Evolutionary conservation across 2,888 invertebrate genomes (phyloP).

Genomic region (Chaitophorus viminalis): DNA sequence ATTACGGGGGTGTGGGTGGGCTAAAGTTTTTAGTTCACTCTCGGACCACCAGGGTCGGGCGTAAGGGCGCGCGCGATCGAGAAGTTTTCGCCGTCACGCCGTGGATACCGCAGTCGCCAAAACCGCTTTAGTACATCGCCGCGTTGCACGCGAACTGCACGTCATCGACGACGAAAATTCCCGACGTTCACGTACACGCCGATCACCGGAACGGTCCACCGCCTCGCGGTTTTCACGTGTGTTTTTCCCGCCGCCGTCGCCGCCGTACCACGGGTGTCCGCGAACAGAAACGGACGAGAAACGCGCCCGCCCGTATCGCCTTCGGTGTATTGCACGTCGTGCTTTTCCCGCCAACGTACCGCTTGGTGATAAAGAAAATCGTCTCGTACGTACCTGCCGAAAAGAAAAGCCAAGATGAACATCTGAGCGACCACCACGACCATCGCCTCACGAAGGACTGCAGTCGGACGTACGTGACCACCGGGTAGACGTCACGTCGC

Average conservation of each 20-base stretch:
- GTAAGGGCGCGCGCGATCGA: neutral
- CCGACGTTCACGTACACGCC: neutral
- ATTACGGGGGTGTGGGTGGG: no score
- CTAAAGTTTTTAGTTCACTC: neutral
- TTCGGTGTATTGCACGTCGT: neutral
- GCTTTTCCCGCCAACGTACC: neutral
- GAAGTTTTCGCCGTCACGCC: slow-evolving; percentile 15
- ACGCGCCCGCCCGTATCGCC: no score
- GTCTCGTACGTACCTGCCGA: no score
- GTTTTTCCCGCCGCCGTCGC: neutral
- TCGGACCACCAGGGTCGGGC: neutral
- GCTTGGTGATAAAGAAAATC: neutral
- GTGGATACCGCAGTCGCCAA: neutral
- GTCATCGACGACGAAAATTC: no score
- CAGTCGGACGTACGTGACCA: neutral
- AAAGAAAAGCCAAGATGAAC: neutral
- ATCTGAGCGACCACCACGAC: neutral
- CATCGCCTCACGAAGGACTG: neutral
- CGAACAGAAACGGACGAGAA: no score
- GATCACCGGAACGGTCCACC: neutral
- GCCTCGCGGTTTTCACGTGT: neutral
- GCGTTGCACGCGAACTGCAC: slow-evolving; percentile 15
- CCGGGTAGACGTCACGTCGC: neutral
- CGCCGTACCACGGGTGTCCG: no score
- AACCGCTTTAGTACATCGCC: slow-evolving; percentile 16